These are phyloP conservation scores for Brevimyrus niger DNA, from an alignment of 2,113 vertebrate genomes.

Conservation along the genomic window DNA sequence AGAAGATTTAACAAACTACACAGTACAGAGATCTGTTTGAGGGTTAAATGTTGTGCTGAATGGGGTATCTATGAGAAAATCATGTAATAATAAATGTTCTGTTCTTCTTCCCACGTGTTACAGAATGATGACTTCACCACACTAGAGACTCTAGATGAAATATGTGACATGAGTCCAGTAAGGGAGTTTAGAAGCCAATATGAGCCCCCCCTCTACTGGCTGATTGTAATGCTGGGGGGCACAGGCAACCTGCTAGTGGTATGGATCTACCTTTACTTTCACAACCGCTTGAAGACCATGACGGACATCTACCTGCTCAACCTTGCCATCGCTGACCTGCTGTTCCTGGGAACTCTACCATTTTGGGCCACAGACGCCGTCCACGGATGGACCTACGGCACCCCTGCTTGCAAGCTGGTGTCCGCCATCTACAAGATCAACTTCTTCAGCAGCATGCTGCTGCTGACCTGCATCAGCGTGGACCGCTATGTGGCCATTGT, in stretches of 20 bases:
- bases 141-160: conserved; percentile 9
- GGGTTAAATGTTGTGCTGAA: neutral
- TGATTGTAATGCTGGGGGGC: conserved; percentile 60
- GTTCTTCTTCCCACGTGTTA: neutral
- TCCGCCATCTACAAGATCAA: conserved; percentile 76
- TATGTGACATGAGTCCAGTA: conserved; percentile 55
- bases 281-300: conserved; percentile 67
- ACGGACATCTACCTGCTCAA: conserved; percentile 75
- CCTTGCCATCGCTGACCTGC: conserved; percentile 72
- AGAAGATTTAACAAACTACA: neutral
- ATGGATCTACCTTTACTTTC: conserved; percentile 68
- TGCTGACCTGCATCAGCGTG: conserved; percentile 79
- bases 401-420: conserved; percentile 63
- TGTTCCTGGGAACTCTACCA: conserved; percentile 76
- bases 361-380: conserved; percentile 73
- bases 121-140: conserved; percentile 11
- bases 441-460: conserved; percentile 74
- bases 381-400: conserved; percentile 63
- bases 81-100: neutral
- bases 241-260: conserved; percentile 70
- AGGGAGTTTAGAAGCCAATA: conserved; percentile 55
- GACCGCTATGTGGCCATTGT: conserved; percentile 77
- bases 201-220: conserved; percentile 67
- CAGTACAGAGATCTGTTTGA: neutral
- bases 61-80: neutral